phyloP scores from a whole-genome alignment of 2,797 vertebrate genomes.

The Aldrovandia affinis region DNA sequence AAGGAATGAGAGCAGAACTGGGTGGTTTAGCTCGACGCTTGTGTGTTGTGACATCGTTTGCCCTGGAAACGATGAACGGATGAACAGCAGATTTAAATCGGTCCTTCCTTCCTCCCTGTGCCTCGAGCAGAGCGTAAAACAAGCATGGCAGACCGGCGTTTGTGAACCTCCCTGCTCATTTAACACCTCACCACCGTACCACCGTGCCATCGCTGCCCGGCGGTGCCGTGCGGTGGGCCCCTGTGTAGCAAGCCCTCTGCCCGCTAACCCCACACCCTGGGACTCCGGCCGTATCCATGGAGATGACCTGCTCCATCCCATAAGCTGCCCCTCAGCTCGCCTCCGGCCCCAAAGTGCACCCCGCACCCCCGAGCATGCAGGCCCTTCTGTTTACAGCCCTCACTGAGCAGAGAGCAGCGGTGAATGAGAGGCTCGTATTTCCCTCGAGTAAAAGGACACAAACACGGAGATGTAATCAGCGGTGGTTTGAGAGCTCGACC shows the following conservation, averaged over 20 bases:
- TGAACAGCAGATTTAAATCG: conserved; percentile 14
- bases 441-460: neutral
- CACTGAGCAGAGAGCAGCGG: neutral
- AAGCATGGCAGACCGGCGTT: too few species aligned
- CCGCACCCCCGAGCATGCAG: neutral
- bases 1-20: neutral
- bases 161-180: too few species aligned
- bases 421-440: neutral
- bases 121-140: conserved; percentile 2
- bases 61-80: conserved; percentile 10
- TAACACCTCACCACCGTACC: too few species aligned
- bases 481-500: too few species aligned
- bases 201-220: neutral
- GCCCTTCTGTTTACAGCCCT: neutral
- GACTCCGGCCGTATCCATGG: neutral
- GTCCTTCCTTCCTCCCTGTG: conserved; percentile 9
- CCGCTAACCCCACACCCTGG: neutral
- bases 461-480: neutral
- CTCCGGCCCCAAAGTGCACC: neutral
- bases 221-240: neutral
- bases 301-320: neutral
- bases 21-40: neutral
- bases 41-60: conserved; percentile 15
- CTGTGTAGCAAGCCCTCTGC: neutral
- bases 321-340: neutral